Evolutionary conservation across 1,140 invertebrate species (phyloP), one percentile per base, ranked within the genome.

Genomic region (Bursaphelenchus mucronatus): DNA sequence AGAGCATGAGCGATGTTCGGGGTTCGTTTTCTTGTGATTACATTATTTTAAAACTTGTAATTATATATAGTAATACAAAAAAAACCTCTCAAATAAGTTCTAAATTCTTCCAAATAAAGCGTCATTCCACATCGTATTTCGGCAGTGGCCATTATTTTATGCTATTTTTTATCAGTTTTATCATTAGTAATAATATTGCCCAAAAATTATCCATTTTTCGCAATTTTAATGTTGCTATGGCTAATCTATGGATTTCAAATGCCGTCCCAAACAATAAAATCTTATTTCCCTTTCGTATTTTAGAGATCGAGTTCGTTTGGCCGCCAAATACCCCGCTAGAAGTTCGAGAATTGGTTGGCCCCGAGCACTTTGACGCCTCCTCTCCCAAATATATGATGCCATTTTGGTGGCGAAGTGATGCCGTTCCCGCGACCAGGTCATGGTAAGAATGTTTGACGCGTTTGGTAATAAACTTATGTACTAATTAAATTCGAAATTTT

Each of bases 301-400:
- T 63, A 77, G 76, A 76, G 64, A 74, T 78, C 46, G 43, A 67
- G 50, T 78, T 78, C 53, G 63, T 67, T 43, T 78, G 76, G 76
- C 76, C 76, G n/a, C 11, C 44, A n/a, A 63, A 79, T 46, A 75
- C 72, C 1, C 76, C 76, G 4, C 52, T 79, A 19, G 76, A 78
- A 67, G 76, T 78, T n/a, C 63, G 73, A 40, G 76, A 78, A 63
- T 55, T 79, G 19, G 76, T 78, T 17, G 76, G 75, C 17, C 71
- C 76, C 8, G 70, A 75, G 40, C 47, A 70, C 40, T 78, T 76
- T 55, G 75, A 78, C 49, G 61, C 77, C 2, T 65, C 68, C 1
- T 71, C 56, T 41, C 74, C 71, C 11, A 68, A 76, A 44, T 78
- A 79, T 54, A 52, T 55, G 17, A 78, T 78, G 76, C 76, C 76